Base-by-base conservation (phyloP, 2,888 invertebrate genomes). In the Caenorhabditis angaria region DNA sequence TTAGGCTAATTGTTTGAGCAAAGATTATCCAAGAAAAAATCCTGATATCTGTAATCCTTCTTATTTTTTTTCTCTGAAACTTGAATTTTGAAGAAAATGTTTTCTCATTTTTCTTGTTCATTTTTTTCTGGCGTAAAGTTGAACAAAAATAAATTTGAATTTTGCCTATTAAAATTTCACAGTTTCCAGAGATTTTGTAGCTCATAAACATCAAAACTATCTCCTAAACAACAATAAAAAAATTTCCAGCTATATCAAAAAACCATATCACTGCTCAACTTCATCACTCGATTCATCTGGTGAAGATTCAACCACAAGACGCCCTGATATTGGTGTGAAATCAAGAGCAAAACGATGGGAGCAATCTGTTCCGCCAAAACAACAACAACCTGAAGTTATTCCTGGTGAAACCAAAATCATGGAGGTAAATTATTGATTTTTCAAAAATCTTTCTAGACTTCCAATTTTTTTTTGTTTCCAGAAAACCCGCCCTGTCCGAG, bases 241-340 rank as follows among this genome's bases (percentile, higher is more conserved):
- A n/a, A n/a, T n/a, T n/a, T n/a, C n/a, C 18, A 41, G 41, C 14
- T 54, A 50, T 50, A 18, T 24, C 5, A 73, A 77, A 28, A 80
- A 80, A 61, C 58, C 71, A 0, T 78, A 78, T 32, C 77, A 80
- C 60, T 77, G 64, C 25, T 77, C 78, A 8, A 70, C 76, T 6
- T 79, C 81, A 27, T 77, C 78, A 0, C 41, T 77, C 29, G 78
- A 79, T 24, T 79, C 79, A n/a, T 81, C 81, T 25, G 79, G 79
- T 35, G 81, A 78, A 32, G 80, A 78, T 57, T 76, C 76, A 12
- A 70, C 69, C 1, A 61, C 62, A 22, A 48, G 59, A 27, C 66
- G 66, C 20, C 58, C 74, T 24, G 74, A 74, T 55, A 61, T 60
- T 53, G 67, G 61, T 1, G 25, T 65, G 12, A 68, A 68, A 29